phyloP scores from a whole-genome alignment of 2,113 vertebrate species.

The Cromileptes altivelis region DNA sequence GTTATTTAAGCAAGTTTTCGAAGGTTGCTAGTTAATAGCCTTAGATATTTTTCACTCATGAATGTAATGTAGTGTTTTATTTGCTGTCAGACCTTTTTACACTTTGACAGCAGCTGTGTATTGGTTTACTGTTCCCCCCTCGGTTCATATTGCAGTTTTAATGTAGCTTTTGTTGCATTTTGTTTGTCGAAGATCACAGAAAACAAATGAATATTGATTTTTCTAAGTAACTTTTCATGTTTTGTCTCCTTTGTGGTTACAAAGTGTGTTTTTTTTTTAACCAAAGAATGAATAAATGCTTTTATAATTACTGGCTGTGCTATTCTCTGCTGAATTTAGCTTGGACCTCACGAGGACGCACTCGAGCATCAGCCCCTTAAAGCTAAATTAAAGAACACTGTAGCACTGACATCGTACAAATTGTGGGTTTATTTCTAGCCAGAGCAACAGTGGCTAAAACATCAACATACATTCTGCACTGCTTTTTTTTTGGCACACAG shows the following conservation, averaged over 20 bases:
- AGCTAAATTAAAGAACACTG: constrained; percentile 18
- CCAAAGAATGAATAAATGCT: constrained; percentile 51
- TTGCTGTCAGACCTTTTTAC: constrained; percentile 1
- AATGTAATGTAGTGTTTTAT: constrained; percentile 45
- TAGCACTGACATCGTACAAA: constrained; percentile 3
- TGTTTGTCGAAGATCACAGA: constrained; percentile 12
- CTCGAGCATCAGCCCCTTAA: neutral
- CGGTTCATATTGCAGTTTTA: constrained; percentile 21
- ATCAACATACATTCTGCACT: constrained; percentile 7
- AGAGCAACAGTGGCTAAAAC: neutral
- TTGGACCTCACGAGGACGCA: neutral
- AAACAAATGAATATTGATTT: constrained; percentile 26
- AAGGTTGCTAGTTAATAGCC: constrained; percentile 15
- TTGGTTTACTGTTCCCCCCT: constrained; percentile 14
- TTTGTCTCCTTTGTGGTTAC: constrained; percentile 15
- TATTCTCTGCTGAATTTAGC: constrained; percentile 12
- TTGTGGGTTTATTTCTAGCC: constrained; percentile 19
- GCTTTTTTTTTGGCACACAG: constrained; percentile 16
- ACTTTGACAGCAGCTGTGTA: neutral
- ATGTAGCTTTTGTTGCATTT: constrained; percentile 24
- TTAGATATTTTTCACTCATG: constrained; percentile 11
- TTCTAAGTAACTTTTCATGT: constrained; percentile 7
- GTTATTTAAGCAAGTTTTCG: constrained; percentile 41
- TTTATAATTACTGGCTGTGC: constrained; percentile 40
- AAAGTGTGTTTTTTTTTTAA: constrained; percentile 42